These are phyloP conservation scores for Prunella strophiata DNA, from an alignment of 2,797 vertebrate genomes.

Conservation along the genomic window DNA sequence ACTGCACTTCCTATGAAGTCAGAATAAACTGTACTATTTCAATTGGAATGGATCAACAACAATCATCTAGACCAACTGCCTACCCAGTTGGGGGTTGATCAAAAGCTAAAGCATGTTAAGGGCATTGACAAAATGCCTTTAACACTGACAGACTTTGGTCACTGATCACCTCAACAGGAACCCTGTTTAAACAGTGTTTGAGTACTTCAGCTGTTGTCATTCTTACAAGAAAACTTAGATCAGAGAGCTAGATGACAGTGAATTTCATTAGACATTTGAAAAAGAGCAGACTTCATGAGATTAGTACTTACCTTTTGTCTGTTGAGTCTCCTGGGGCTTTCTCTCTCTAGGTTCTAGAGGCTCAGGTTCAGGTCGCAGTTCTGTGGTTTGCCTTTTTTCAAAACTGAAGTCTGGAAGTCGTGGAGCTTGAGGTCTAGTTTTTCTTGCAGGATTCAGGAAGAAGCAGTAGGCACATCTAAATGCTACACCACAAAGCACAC, in stretches of 20 bases:
- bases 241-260: neutral
- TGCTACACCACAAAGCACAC: slow-evolving; percentile 79
- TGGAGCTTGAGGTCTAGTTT: slow-evolving; percentile 94
- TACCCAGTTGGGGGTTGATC: neutral
- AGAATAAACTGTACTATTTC: neutral
- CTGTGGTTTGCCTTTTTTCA: slow-evolving; percentile 76
- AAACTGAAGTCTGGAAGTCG: slow-evolving; percentile 85
- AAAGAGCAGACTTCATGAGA: neutral
- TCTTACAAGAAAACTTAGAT: neutral
- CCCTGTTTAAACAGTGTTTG: neutral
- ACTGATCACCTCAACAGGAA: neutral
- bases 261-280: neutral
- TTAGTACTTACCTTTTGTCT: slow-evolving; percentile 66
- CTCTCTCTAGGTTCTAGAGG: slow-evolving; percentile 50
- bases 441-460: slow-evolving; percentile 97
- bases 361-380: slow-evolving; percentile 51
- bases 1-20: neutral
- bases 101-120: neutral
- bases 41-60: neutral
- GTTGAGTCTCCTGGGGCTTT: slow-evolving; percentile 66
- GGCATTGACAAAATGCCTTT: neutral
- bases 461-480: slow-evolving; percentile 99
- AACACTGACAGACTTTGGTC: neutral
- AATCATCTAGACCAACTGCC: neutral
- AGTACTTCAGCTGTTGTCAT: neutral